Evolutionary conservation across 2,797 vertebrate genomes (phyloP).

Genomic region (Cichlasoma orientale): DNA sequence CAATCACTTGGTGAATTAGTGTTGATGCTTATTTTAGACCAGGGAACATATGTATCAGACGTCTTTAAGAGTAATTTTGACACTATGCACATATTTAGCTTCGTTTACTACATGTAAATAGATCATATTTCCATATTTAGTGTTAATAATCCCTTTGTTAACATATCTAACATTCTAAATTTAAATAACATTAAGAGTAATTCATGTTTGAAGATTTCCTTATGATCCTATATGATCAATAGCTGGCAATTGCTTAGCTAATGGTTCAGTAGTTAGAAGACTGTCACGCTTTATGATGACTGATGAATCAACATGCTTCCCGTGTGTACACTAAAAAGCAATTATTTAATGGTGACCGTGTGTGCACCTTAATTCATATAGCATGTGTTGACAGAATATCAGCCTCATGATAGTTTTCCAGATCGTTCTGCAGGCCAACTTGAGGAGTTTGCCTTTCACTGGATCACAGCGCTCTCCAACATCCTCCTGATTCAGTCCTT

Average conservation of each 20-base stretch:
- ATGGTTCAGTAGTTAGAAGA: neutral
- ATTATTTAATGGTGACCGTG: neutral
- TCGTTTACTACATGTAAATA: neutral
- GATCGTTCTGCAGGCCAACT: neutral
- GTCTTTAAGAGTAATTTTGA: neutral
- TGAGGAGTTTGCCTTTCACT: neutral
- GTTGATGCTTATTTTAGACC: neutral
- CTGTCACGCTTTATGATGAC: neutral
- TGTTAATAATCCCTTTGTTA: neutral
- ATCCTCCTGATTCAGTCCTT: neutral
- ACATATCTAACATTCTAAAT: neutral
- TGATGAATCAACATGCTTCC: neutral
- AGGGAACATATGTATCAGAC: neutral
- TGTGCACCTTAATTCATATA: too few relatives aligned
- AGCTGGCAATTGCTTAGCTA: neutral
- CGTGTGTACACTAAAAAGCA: neutral
- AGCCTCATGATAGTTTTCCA: neutral
- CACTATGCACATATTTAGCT: neutral
- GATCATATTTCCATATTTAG: neutral
- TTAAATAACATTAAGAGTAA: neutral
- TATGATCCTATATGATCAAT: neutral
- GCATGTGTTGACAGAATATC: neutral
- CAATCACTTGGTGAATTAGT: too few relatives aligned
- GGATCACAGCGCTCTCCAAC: neutral
- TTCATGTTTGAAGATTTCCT: neutral